Percentiles rank a stretch among this genome's conserved stretches.
phyloP scores from a whole-genome alignment of 2,888 invertebrate species.

The Abrostola tripartita region DNA sequence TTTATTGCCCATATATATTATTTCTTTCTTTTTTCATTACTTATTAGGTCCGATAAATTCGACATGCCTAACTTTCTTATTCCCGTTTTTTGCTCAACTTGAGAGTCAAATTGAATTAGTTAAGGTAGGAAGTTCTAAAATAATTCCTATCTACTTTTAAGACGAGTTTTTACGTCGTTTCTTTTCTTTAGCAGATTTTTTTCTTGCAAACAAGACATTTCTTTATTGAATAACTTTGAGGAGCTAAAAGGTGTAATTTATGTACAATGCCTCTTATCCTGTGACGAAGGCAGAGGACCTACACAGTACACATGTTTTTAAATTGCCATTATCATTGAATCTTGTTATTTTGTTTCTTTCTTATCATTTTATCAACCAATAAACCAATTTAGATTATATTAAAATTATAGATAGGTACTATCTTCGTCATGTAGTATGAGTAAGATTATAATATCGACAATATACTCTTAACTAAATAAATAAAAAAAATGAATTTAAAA shows the following conservation, averaged over 20 bases:
- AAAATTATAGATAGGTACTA: too few species aligned
- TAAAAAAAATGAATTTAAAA: too few species aligned
- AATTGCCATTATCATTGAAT: too few species aligned
- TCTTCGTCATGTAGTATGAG: too few species aligned
- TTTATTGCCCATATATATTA: conserved; percentile 28
- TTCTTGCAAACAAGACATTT: conserved; percentile 43
- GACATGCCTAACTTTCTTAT: conserved; percentile 38
- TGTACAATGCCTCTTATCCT: conserved; percentile 19
- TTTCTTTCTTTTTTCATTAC: conserved; percentile 20
- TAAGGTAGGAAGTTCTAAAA: conserved; percentile 55
- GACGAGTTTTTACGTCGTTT: conserved; percentile 43
- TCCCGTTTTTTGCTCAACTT: conserved; percentile 44
- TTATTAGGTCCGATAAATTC: conserved; percentile 44
- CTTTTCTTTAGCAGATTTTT: conserved; percentile 43
- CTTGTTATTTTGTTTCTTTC: too few species aligned
- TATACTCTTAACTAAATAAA: too few species aligned
- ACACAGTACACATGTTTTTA: not conserved
- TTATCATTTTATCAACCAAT: too few species aligned
- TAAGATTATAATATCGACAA: too few species aligned
- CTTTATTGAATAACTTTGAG: conserved; percentile 52
- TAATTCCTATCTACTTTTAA: conserved; percentile 52
- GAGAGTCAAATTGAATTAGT: conserved; percentile 55
- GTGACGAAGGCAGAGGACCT: not conserved
- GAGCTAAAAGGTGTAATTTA: conserved; percentile 39
- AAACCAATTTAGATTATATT: too few species aligned